Evolutionary conservation across 1,140 invertebrate genomes (phyloP).

Genomic region (Temnothorax nylanderi): DNA sequence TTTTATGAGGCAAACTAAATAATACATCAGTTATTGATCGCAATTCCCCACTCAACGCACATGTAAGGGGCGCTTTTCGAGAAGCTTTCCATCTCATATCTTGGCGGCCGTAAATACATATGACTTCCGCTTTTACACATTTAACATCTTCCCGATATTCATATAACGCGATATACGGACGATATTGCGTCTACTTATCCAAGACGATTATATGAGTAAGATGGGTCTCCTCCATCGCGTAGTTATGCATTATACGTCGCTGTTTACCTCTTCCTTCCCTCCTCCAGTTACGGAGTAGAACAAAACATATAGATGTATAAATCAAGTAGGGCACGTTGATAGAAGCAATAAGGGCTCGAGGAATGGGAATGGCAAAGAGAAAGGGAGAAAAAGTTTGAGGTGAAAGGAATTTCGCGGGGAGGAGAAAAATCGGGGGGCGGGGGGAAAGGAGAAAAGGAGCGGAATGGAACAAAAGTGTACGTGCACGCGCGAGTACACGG

Average conservation of each 20-base stretch:
- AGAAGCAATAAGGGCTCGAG: slow-evolving; percentile 76
- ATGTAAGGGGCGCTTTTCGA: background rate
- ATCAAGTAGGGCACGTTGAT: slow-evolving; percentile 76
- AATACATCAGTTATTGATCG: background rate
- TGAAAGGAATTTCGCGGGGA: slow-evolving; percentile 30
- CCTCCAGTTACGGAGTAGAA: slow-evolving; percentile 40
- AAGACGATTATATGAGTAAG: slow-evolving; percentile 56
- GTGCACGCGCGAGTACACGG: background rate
- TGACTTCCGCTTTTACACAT: slow-evolving; percentile 33
- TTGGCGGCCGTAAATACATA: slow-evolving; percentile 33
- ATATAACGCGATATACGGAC: slow-evolving; percentile 21
- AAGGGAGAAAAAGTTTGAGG: slow-evolving; percentile 24
- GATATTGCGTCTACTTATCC: slow-evolving; percentile 59
- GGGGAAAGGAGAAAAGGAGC: background rate
- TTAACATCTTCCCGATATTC: slow-evolving; percentile 50
- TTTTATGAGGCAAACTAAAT: background rate
- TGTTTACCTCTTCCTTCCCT: background rate
- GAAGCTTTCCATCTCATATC: background rate
- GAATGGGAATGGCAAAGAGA: slow-evolving; percentile 57
- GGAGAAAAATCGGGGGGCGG: background rate
- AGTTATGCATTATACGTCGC: slow-evolving; percentile 20
- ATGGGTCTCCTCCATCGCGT: slow-evolving; percentile 23
- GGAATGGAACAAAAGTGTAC: slow-evolving; percentile 45
- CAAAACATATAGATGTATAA: slow-evolving; percentile 75
- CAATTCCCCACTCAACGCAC: slow-evolving; percentile 9